Evolutionary conservation across 2,113 vertebrate species (phyloP).

Genomic region (Urocitellus parryii): DNA sequence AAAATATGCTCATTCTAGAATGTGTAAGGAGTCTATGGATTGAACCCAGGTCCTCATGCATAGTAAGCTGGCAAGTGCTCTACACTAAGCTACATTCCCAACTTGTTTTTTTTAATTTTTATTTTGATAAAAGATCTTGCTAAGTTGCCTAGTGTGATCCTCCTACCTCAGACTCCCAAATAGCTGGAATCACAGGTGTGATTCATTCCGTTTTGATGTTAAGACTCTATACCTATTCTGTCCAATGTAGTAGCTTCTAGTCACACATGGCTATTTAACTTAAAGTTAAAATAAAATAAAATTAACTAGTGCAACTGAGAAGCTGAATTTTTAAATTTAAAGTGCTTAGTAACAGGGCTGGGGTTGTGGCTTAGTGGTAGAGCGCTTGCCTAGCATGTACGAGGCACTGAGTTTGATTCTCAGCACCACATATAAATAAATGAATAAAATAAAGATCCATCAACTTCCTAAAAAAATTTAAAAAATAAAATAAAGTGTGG

Average conservation of each 20-base stretch:
- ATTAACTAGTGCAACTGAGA: not conserved
- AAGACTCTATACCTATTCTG: not conserved
- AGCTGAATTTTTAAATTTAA: no score
- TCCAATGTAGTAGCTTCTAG: not conserved
- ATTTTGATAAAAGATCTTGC: not conserved
- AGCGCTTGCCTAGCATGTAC: no score
- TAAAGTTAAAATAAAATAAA: constrained; percentile 47
- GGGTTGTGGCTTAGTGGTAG: no score
- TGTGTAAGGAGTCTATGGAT: not conserved
- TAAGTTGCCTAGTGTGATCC: not conserved
- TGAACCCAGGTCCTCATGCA: not conserved
- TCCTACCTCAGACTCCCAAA: not conserved
- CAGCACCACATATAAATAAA: no score
- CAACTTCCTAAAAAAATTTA: no score
- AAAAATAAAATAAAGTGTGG: not conserved
- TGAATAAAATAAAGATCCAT: no score
- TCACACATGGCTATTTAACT: not conserved
- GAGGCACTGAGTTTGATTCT: no score
- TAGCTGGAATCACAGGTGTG: not conserved
- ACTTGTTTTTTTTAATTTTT: not conserved
- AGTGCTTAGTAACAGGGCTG: no score
- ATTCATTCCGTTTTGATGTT: not conserved
- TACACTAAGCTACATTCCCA: not conserved
- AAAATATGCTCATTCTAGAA: constrained; percentile 2
- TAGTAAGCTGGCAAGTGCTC: not conserved